Base-by-base conservation (phyloP, 2,888 invertebrate genomes). In the Scrobipalpa costella region DNA sequence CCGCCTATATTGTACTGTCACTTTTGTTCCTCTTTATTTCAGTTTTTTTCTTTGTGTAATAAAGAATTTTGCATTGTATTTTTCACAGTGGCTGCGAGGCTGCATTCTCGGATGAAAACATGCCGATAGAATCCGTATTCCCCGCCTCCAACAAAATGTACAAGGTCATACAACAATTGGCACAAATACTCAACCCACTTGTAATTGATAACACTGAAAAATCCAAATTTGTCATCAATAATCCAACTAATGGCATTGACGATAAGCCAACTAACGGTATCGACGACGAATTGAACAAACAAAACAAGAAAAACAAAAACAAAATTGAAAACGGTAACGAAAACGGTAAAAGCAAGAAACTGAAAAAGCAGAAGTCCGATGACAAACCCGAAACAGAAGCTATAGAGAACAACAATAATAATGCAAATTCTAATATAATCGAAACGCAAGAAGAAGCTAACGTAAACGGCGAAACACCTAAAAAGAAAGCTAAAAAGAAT, bases 61-160 rank as follows among this genome's bases (percentile, higher is more conserved):
- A n/a, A n/a, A n/a, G n/a, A n/a, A n/a, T n/a, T n/a, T n/a, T n/a
- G n/a, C n/a, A n/a, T n/a, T n/a, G n/a, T n/a, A n/a, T n/a, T n/a
- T n/a, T n/a, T n/a, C n/a, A n/a, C 80, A 87, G 88, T 1, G 79
- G 78, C 57, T 75, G 72, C 67, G 77, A 78, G 2, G 67, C 60
- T 0, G 64, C 73, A 13, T 27, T 77, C 0, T 67, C 71, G 13
- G 81, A 83, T 1, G 74, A 78, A 1, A 65, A 68, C 0, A 61
- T 71, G 0, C 66, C 74, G 0, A 63, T 71, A 11, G 77, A 77
- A 9, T 68, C 78, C 0, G 15, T 74, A 0, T 58, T 74, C 33
- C 77, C 78, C 0, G 66, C 71, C 0, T 71, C 76, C 1, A 76
- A 71, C 33, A 86, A 86, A 68, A 74, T 86, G n/a, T 75, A 78